Base-by-base conservation (phyloP, 1,140 invertebrate genomes). In the Acromyrmex echinatior region DNA sequence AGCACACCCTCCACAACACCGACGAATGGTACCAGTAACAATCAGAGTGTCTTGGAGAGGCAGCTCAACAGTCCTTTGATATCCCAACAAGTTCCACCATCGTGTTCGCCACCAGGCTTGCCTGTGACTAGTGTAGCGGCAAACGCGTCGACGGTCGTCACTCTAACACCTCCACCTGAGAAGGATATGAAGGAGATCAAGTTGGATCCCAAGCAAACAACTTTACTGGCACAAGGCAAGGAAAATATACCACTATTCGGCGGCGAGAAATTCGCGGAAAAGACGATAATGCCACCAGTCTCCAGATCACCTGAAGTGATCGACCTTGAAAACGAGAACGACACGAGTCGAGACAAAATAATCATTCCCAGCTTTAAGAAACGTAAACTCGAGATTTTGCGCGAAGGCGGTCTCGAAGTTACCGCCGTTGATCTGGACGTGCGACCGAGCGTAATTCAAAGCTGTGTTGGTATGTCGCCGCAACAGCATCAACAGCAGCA, bases 381-480 rank as follows among this genome's bases (percentile, higher is more conserved):
- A 91, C 96, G 97, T 71, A 97, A 97, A 91, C 94, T 97, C 9
- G 97, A 98, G 76, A 97, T 97, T 35, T 94, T 98, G 28, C 97
- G 97, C 73, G 96, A 97, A 79, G 96, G 97, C 5, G 97, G 97
- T 0, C 94, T 97, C 7, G 97, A 98, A 91, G 97, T 97, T 0
- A 97, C 97, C 0, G 96, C 97, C 0, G 96, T 97, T 0, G 94
- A 95, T 12, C 76, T 92, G 86, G 94, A 95, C 71, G 81, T 90
- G 5, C 87, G 93, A 70, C 93, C 93, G 5, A 93, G 89, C 76
- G 94, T 94, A 6, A 95, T 93, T 66, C 94, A 94, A 68, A 91
- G 71, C 16, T 89, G 56, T 21, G 14, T 86, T 14, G 10, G 12
- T 6, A 18, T 51, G 51, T 35, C 78, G 10, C 31, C 49, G 65